Percentiles rank a stretch among this genome's conserved stretches.
Evolutionary conservation across 2,888 invertebrate genomes (phyloP).

Genomic region (Drosophila bunnanda): DNA sequence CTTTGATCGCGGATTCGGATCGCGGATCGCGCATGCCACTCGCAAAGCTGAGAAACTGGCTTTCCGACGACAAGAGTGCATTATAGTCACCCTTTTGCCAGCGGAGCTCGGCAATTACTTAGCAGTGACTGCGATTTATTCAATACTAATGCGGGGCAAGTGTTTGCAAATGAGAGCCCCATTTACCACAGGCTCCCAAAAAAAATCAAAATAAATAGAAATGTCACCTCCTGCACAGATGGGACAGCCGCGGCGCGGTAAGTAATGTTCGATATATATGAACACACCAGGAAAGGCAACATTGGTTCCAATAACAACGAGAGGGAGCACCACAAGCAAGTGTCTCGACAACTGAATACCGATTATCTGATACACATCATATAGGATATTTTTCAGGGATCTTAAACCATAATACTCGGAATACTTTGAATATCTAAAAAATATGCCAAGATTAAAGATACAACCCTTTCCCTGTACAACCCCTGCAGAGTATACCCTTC

Average conservation of each 20-base stretch:
- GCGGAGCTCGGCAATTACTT: conserved; percentile 16
- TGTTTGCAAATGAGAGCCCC: conserved; percentile 23
- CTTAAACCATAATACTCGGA: background rate
- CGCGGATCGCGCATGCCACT: background rate
- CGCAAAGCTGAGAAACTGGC: conserved; percentile 23
- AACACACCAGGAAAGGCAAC: conserved; percentile 15
- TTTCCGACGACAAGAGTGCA: conserved; percentile 16
- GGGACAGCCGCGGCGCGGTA: conserved; percentile 33
- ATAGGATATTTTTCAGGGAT: background rate
- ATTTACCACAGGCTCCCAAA: conserved; percentile 5
- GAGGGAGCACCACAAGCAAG: too few relatives aligned
- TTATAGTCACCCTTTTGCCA: conserved; percentile 1
- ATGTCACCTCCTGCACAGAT: conserved; percentile 63
- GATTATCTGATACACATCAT: background rate
- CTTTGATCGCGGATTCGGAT: conserved; percentile 25
- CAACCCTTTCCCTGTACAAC: background rate
- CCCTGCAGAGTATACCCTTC: background rate
- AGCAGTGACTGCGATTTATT: conserved; percentile 1
- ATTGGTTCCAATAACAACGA: conserved; percentile 9
- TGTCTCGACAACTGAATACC: background rate
- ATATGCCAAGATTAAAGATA: background rate
- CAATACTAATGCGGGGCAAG: conserved; percentile 13
- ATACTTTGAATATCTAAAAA: background rate
- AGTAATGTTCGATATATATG: conserved; percentile 41
- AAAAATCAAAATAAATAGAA: conserved; percentile 46